These are phyloP conservation scores for Syngnathus scovelli DNA, from an alignment of 2,113 vertebrate genomes.

Conservation along the genomic window DNA sequence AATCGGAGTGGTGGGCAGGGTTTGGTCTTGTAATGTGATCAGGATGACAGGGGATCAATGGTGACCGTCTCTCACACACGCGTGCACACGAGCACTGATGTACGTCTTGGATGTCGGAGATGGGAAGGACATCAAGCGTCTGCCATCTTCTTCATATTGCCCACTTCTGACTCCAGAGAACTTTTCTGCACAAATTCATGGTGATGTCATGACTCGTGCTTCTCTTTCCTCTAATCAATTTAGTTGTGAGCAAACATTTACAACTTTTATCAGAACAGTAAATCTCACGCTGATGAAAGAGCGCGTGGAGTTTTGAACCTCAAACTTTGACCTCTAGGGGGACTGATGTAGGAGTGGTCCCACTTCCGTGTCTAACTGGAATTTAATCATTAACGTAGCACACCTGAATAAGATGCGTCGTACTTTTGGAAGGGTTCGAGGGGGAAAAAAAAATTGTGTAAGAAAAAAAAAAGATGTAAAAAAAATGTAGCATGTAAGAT, in stretches of 20 bases:
- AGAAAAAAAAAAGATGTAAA: no score
- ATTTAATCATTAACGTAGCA: slow-evolving; percentile 51
- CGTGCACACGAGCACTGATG: slow-evolving; percentile 27
- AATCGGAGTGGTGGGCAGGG: slow-evolving; percentile 33
- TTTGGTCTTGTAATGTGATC: slow-evolving; percentile 57
- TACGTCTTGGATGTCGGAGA: slow-evolving; percentile 23
- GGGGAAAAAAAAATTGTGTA: background rate
- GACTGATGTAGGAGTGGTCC: slow-evolving; percentile 11
- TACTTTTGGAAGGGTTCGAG: background rate
- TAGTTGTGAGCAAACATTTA: slow-evolving; percentile 3
- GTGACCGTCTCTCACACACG: slow-evolving; percentile 33
- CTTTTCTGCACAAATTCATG: background rate
- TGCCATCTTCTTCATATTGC: background rate
- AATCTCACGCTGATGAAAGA: background rate
- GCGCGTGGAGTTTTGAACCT: slow-evolving; percentile 10
- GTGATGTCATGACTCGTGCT: background rate
- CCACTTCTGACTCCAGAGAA: background rate
- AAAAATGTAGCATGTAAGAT: no score
- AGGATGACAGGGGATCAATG: slow-evolving; percentile 65
- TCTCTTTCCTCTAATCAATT: background rate
- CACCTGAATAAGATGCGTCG: background rate
- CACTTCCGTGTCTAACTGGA: slow-evolving; percentile 45
- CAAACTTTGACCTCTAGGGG: slow-evolving; percentile 34
- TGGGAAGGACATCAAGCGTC: background rate
- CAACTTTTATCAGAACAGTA: slow-evolving; percentile 28